Conservation (phyloP, 2,888 invertebrate species). For the Eledona agricola region DNA sequence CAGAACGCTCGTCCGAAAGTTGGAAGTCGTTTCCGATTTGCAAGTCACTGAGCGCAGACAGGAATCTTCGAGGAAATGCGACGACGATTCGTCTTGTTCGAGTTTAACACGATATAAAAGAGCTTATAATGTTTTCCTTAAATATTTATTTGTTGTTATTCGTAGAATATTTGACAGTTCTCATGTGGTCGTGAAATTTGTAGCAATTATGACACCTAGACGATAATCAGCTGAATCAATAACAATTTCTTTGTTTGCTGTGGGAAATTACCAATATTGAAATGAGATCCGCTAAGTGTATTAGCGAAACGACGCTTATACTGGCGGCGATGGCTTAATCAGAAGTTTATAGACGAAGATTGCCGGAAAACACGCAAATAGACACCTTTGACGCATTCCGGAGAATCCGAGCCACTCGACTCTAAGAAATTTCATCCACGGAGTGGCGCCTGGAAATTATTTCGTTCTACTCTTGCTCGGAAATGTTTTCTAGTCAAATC, state of each 20-base stretch:
- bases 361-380: neutral
- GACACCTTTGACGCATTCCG: too few relatives aligned
- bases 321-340: constrained; percentile 12
- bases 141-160: constrained; percentile 42
- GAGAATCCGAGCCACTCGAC: too few relatives aligned
- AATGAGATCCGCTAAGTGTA: constrained; percentile 41
- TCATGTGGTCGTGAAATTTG: constrained; percentile 45
- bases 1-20: constrained; percentile 20
- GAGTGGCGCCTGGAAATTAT: too few relatives aligned
- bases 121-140: constrained; percentile 33
- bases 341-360: constrained; percentile 8
- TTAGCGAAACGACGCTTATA: constrained; percentile 28
- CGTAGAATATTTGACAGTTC: constrained; percentile 44
- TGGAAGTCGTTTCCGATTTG: constrained; percentile 8
- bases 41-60: constrained; percentile 14
- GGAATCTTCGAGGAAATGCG: too few relatives aligned
- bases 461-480: too few relatives aligned
- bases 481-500: too few relatives aligned
- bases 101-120: constrained; percentile 30
- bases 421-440: too few relatives aligned
- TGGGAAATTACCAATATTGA: constrained; percentile 39
- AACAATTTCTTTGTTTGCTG: constrained; percentile 31
- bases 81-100: too few relatives aligned
- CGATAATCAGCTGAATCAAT: constrained; percentile 34
- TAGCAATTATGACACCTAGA: constrained; percentile 42